Base-by-base conservation (phyloP, 35 echinoderm and acorn worm genomes). In the Eucidaris tribuloides region DNA sequence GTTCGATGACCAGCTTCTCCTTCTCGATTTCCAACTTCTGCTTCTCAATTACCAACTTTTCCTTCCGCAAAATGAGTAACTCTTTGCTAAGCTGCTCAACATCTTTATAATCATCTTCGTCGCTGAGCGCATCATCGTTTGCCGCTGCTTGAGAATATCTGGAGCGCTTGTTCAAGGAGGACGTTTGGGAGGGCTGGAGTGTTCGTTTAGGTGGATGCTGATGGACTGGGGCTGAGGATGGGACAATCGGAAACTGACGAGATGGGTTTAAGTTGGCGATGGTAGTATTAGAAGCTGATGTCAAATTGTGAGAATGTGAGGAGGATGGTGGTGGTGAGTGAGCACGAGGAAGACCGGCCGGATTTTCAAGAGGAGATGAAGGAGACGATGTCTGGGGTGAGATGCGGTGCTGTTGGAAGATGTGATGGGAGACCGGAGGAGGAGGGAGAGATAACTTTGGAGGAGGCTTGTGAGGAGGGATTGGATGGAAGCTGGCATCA, bases 11-110 rank as follows among this genome's bases (percentile, higher is more conserved):
- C 41, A 74, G 20, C 68, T 74, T 74, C 68, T 74, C 68, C 40
- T 74, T 74, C 20, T 74, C 68, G 37, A 74, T 74, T 40, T 74
- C 68, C 68, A 74, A 44, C 68, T 74, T 74, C 9, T 74, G 34
- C 36, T 74, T 74, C 68, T 74, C 68, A 17, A 74, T 22, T 22
- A 74, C 11, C 9, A 74, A 40, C 20, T 74, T 74, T 20, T 44
- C 35, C 68, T 74, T 74, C 35, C 68, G 29, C 68, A 74, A 44
- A 44, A 74, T 74, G 35, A 74, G 68, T n/a, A 74, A 40, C 35
- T 74, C 68, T 40, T 74, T 74, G 68, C 68, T 74, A 22, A 74
- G 68, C 24, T 38, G 34, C 7, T 74, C 68, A 74, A 74, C 44
- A 40, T 74, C 68, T 40, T 74, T 74, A 9, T 74, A 33, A 25